phyloP scores from a whole-genome alignment of 1,140 invertebrate species.

The Adoxophyes honmai region DNA sequence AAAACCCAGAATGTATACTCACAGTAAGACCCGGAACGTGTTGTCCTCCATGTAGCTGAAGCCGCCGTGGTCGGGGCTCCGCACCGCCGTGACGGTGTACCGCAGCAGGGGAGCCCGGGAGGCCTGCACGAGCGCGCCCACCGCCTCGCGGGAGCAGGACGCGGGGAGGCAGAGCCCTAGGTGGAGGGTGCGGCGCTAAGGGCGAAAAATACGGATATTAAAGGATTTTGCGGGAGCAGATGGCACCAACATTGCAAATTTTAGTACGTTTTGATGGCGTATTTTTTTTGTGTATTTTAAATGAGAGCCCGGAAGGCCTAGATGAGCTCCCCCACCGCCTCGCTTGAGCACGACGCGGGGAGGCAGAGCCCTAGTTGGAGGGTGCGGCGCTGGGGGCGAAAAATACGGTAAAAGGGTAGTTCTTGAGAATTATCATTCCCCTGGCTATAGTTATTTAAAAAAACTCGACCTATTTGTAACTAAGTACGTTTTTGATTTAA shows the following conservation, averaged over 20 bases:
- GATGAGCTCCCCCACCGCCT: slow-evolving; percentile 80
- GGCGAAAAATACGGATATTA: not conserved
- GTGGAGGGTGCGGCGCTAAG: slow-evolving; percentile 79
- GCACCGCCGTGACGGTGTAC: slow-evolving; percentile 77
- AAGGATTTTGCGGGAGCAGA: not conserved
- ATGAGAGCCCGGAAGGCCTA: slow-evolving; percentile 73
- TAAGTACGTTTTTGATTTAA: no score
- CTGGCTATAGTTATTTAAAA: no score
- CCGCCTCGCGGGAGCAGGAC: slow-evolving; percentile 81
- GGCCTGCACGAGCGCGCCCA: slow-evolving; percentile 77
- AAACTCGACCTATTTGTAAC: no score
- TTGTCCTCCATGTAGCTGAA: slow-evolving; percentile 83
- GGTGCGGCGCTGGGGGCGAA: slow-evolving; percentile 71
- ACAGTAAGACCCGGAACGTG: slow-evolving; percentile 85
- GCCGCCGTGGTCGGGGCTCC: slow-evolving; percentile 80
- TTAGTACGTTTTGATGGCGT: no score
- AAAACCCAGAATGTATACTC: slow-evolving; percentile 49
- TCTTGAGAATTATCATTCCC: no score
- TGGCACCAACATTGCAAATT: no score
- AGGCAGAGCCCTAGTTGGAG: slow-evolving; percentile 86
- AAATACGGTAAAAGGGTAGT: no score
- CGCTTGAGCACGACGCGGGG: slow-evolving; percentile 81
- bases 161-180: slow-evolving; percentile 86
- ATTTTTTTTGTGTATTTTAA: no score
- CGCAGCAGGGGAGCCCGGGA: slow-evolving; percentile 70